Evolutionary conservation across 2,797 vertebrate genomes (phyloP).

Genomic region (Enoplosus armatus): DNA sequence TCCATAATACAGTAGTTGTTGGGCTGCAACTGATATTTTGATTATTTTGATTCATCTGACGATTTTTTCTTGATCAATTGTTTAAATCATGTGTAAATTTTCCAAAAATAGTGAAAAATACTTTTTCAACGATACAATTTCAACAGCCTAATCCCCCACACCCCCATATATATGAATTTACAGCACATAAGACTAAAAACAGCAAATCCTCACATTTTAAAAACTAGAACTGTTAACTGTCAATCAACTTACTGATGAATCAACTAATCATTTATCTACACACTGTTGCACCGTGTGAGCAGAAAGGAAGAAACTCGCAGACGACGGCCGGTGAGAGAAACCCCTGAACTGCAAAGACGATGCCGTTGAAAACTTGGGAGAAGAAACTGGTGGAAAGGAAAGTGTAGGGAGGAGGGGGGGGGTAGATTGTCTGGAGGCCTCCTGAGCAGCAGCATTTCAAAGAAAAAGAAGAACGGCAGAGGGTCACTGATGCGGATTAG

Average conservation of each 20-base stretch:
- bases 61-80: neutral
- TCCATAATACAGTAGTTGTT: neutral
- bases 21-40: neutral
- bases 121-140: neutral
- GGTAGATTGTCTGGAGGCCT: neutral
- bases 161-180: too few species aligned
- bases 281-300: neutral
- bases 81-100: neutral
- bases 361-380: neutral
- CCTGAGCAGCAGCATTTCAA: constrained; percentile 1
- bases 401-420: too few species aligned
- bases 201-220: too few species aligned
- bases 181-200: too few species aligned
- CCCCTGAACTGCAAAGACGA: neutral
- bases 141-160: too few species aligned
- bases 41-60: neutral
- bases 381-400: neutral
- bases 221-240: too few species aligned
- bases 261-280: neutral
- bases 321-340: neutral
- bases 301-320: too few species aligned
- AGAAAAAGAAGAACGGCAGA: neutral
- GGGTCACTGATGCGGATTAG: neutral
- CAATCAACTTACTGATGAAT: neutral
- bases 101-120: neutral